Conservation (phyloP, 2,113 vertebrate genomes). For the Micromys minutus region DNA sequence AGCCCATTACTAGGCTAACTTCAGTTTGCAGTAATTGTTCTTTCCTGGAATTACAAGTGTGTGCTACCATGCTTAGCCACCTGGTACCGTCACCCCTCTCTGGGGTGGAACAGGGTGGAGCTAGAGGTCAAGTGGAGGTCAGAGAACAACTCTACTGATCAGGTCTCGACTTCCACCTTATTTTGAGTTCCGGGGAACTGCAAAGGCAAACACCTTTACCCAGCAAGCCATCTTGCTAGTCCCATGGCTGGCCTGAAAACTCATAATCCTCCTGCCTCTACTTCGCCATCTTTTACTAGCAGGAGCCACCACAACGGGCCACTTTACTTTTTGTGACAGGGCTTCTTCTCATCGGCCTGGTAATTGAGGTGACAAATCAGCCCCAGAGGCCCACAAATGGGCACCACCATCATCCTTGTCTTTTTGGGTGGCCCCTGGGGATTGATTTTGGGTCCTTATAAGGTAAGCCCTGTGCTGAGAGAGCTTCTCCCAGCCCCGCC, state of each 20-base stretch:
- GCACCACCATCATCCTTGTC: neutral
- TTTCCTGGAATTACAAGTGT: neutral
- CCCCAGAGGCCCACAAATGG: neutral
- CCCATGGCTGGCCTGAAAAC: neutral
- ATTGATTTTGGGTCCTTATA: neutral
- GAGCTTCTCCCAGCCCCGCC: neutral
- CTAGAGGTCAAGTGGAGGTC: neutral
- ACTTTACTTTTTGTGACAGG: neutral
- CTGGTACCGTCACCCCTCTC: too few species aligned
- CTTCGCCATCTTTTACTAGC: neutral
- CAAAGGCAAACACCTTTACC: neutral
- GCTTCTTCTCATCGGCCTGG: neutral
- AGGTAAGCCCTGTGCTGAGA: too few species aligned
- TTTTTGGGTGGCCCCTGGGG: neutral
- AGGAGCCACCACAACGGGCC: neutral
- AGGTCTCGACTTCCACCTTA: neutral
- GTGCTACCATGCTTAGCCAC: neutral
- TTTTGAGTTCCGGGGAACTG: neutral
- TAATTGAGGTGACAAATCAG: neutral
- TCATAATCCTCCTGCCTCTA: neutral
- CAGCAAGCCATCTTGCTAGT: neutral
- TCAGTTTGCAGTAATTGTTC: neutral
- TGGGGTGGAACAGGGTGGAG: too few species aligned
- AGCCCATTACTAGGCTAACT: neutral
- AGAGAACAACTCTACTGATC: neutral